These are phyloP conservation scores for Romanomermis culicivorax DNA, from an alignment of 2,888 invertebrate species.

Conservation along the genomic window DNA sequence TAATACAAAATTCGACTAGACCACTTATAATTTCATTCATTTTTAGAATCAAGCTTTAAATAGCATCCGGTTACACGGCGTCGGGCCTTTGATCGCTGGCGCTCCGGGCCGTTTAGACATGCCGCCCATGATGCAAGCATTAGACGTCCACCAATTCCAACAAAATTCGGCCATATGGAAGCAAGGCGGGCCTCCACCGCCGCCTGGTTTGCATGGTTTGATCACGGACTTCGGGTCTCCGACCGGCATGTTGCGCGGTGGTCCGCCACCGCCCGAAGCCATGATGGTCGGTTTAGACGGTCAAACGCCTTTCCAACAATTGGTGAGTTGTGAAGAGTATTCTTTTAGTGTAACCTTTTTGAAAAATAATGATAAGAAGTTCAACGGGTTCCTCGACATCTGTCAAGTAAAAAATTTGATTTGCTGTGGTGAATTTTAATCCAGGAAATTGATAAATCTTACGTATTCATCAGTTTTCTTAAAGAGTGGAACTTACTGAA, in stretches of 20 bases:
- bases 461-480: too few species aligned
- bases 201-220: constrained; percentile 43
- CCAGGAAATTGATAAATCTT: too few species aligned
- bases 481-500: too few species aligned
- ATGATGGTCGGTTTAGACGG: not conserved
- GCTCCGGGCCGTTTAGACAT: constrained; percentile 40
- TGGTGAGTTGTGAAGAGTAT: constrained; percentile 90
- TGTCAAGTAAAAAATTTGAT: too few species aligned
- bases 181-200: constrained; percentile 43
- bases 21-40: not conserved
- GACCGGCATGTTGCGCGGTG: not conserved
- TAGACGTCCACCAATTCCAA: constrained; percentile 79
- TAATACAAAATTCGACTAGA: too few species aligned
- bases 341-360: too few species aligned
- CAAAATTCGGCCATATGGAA: constrained; percentile 55
- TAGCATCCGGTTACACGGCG: constrained; percentile 56
- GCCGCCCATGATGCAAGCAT: constrained; percentile 53
- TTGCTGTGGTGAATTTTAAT: too few species aligned
- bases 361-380: not conserved
- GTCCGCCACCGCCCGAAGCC: not conserved
- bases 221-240: not conserved
- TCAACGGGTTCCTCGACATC: constrained; percentile 6
- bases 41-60: constrained; percentile 25
- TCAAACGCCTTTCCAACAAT: constrained; percentile 68
- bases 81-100: constrained; percentile 78